Evolutionary conservation across 2,113 vertebrate genomes (phyloP), one percentile per base, ranked within the genome.

Genomic region (Anoplopoma fimbria): DNA sequence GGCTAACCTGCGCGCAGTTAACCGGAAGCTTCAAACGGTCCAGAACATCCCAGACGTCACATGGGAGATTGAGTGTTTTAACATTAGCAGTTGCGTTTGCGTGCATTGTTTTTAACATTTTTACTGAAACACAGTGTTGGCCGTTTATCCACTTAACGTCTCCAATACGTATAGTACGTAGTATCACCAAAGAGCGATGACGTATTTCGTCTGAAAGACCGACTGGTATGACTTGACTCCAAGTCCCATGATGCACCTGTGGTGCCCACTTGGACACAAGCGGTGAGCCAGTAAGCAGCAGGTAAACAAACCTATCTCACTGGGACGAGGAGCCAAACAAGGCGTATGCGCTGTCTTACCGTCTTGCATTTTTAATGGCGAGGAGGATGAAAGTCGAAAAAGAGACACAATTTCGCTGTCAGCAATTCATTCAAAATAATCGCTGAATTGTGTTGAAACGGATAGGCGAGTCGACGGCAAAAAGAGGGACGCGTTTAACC

Each of bases 281-380:
- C 88, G 2, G 60, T 15, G 25, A 93, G 69, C 89, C 91, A 91
- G 85, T 89, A 60, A 86, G 82, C 81, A 76, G 90, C 90, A 94
- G 90, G 94, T 95, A 95, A 95, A 95, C 95, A 95, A 95, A 94
- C 89, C 86, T 72, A 75, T 86, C 85, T 82, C 80, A 60, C 87
- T 68, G 82, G 75, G 83, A 87, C 69, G 68, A 42, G 49, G 71
- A 90, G 79, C 68, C 84, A 81, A 87, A 89, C 84, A 89, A 89
- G 92, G 90, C 90, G 72, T 89, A 71, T 76, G 74, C 86, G 74
- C 76, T 12, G 65, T 69, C 13, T 61, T 62, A 13, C 62, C 58
- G 75, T 79, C 34, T 79, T 87, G 58, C 60, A 61, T 87, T 64
- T 83, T 85, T 79, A 67, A 93, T 80, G 80, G 74, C 69, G 82